Evolutionary conservation across 2,888 invertebrate species (phyloP).

Genomic region (Neoitamus cyanurus): DNA sequence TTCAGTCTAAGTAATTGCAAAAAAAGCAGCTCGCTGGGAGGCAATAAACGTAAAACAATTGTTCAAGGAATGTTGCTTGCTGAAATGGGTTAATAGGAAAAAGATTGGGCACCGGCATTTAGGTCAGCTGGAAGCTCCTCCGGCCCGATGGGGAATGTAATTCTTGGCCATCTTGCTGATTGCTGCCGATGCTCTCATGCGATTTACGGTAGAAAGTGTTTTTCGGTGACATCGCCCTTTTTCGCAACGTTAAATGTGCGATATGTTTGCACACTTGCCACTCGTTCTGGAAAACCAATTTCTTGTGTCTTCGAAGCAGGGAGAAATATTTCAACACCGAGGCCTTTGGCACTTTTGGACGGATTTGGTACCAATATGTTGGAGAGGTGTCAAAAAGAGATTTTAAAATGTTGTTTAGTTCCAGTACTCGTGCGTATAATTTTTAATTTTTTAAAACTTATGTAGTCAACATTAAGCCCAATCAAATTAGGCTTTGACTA

Average conservation of each 20-base stretch:
- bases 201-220: not conserved
- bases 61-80: not conserved
- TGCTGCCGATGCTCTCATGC: not conserved
- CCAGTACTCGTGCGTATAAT: no score
- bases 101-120: conserved; percentile 10
- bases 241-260: not conserved
- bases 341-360: not conserved
- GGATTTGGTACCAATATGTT: not conserved
- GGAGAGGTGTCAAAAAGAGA: not conserved
- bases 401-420: no score
- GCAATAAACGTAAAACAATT: conserved; percentile 12
- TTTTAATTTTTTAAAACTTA: no score
- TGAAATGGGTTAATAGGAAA: conserved; percentile 26
- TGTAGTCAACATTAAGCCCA: no score
- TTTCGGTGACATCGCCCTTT: not conserved
- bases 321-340: not conserved
- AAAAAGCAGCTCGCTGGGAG: not conserved
- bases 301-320: not conserved
- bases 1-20: conserved; percentile 10
- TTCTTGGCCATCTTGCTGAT: not conserved
- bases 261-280: not conserved
- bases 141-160: not conserved
- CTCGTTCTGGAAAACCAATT: not conserved
- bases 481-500: no score
- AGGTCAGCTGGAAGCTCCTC: not conserved